Conservation (phyloP, 2,888 invertebrate genomes). For the Cerastis rubricosa region DNA sequence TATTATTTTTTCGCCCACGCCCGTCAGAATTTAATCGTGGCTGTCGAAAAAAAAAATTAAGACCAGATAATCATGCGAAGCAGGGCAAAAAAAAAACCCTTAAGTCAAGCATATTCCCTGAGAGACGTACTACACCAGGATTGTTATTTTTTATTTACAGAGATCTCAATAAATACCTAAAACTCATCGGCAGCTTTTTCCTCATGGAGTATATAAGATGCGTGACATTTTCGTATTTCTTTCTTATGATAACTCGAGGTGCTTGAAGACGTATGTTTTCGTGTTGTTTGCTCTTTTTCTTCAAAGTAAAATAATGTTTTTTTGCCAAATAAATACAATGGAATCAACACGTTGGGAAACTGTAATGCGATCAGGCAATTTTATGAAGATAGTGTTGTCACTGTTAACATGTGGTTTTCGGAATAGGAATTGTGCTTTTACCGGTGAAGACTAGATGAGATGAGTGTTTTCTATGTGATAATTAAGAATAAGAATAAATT, state of each 20-base stretch:
- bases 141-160: conserved; percentile 40
- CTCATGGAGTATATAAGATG: conserved; percentile 30
- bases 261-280: conserved; percentile 17
- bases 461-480: not conserved
- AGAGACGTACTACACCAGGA: not conserved
- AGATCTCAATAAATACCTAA: not conserved
- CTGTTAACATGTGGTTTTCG: not conserved
- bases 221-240: conserved; percentile 43
- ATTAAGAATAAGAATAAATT: no score
- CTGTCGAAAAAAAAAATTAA: not conserved
- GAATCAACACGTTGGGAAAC: conserved; percentile 19
- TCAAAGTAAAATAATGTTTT: conserved; percentile 1
- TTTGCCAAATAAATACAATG: conserved; percentile 11
- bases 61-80: not conserved
- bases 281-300: conserved; percentile 25
- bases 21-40: not conserved
- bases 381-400: conserved; percentile 2
- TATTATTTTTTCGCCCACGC: conserved; percentile 8
- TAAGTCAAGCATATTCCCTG: conserved; percentile 7
- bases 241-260: conserved; percentile 27
- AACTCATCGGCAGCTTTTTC: conserved; percentile 28
- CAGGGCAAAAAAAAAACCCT: not conserved
- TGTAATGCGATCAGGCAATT: conserved; percentile 27
- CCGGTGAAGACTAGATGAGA: not conserved
- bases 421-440: not conserved